These are phyloP conservation scores for Coracias cyanogaster DNA, from an alignment of 2,797 vertebrate species.

Conservation along the genomic window DNA sequence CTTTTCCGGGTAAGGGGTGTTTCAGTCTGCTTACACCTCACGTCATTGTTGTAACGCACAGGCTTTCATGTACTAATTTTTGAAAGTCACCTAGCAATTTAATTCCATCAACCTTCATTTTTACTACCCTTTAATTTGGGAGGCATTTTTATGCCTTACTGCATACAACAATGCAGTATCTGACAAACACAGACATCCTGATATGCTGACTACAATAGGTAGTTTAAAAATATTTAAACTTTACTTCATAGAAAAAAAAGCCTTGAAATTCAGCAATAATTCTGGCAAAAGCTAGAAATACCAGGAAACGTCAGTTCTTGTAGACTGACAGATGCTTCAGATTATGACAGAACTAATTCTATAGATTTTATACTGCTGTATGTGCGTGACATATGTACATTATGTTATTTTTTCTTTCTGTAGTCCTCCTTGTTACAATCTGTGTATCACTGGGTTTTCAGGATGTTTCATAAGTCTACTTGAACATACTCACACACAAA, in stretches of 20 bases:
- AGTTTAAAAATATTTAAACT: neutral
- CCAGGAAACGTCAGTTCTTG: neutral
- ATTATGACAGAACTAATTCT: neutral
- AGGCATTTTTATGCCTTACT: neutral
- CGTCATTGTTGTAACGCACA: neutral
- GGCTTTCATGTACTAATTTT: neutral
- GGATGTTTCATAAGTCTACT: neutral
- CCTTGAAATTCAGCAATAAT: neutral
- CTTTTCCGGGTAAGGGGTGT: neutral
- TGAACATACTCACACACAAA: neutral
- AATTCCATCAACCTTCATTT: neutral
- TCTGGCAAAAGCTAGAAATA: neutral
- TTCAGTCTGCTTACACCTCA: neutral
- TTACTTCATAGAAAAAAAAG: neutral
- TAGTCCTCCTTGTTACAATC: neutral
- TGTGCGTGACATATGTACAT: neutral
- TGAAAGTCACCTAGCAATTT: neutral
- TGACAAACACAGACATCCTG: neutral
- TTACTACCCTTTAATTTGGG: neutral
- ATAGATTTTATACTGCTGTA: neutral
- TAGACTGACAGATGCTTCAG: neutral
- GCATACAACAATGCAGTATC: neutral
- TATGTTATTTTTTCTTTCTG: neutral
- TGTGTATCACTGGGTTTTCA: neutral
- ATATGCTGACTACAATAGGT: neutral